Evolutionary conservation across 2,888 invertebrate genomes (phyloP), one percentile per base, ranked within the genome.

Genomic region (Eustalomyia histrio): DNA sequence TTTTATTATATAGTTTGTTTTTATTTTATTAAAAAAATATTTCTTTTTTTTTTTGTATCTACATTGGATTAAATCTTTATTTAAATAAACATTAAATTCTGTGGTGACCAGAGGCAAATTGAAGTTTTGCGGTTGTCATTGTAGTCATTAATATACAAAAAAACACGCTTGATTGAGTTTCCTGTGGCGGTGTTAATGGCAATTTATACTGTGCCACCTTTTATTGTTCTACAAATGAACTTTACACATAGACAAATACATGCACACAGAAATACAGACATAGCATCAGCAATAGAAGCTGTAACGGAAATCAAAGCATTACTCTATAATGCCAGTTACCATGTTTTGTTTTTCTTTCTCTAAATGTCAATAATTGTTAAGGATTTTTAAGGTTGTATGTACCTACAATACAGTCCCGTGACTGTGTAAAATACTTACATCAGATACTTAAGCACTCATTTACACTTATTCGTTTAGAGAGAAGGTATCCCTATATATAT

Each of bases 161-260:
- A 68, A 83, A 83, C 79, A 67, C 74, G 79, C 73, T 80, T 84
- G 85, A 84, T 85, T 84, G 80, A 83, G 79, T 84, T 79, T 75
- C 83, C 80, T 82, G 84, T 72, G 85, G 84, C 76, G 81, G 61
- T 74, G 78, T 78, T 79, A 82, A 81, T 83, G 76, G 63, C 82
- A 76, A 73, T 16, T 24, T 69, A 39, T 58, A 69, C 60, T 35
- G 64, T 69, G 58, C 60, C 75, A 72, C 33, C 63, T 29, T 39
- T 33, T 39, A 33, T 50, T 57, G 24, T 75, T 39, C 8, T 53
- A 21, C 5, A 64, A 57, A 73, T 57, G 55, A 64, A 63, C 33
- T 1, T 18, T n/a, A 21, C 18, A 33, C 18, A 57, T 17, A 57
- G 24, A 57, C 12, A 57, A 1, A 43, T 16, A 6, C 5, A 24